Conservation (phyloP, 1,140 invertebrate genomes). For the Kradibia gibbosae region DNA sequence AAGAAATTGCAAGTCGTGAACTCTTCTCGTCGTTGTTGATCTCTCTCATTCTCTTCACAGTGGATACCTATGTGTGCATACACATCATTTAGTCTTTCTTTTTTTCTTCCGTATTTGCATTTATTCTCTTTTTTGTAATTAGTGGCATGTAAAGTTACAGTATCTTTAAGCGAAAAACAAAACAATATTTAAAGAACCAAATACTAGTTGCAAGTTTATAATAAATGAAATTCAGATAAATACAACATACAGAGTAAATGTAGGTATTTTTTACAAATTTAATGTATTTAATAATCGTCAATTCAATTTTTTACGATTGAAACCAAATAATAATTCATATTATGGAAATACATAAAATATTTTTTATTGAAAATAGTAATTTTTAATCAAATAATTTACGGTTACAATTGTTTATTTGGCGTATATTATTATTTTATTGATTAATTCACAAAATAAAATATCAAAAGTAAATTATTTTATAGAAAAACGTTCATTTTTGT, state of each 20-base stretch:
- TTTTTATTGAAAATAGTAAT: no score
- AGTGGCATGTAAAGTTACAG: neutral
- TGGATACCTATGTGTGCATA: no score
- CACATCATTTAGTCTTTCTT: neutral
- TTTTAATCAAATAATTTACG: no score
- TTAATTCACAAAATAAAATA: no score
- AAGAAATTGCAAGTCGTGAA: conserved; percentile 22
- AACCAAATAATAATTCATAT: no score
- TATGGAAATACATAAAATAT: no score
- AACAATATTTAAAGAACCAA: neutral
- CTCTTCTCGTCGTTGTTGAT: neutral
- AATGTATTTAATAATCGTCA: no score
- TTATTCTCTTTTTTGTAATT: conserved; percentile 20
- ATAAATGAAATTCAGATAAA: neutral
- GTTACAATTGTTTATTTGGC: no score
- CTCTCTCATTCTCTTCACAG: neutral
- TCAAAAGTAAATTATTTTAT: no score
- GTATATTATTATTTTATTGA: no score
- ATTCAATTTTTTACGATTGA: no score
- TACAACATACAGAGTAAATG: neutral
- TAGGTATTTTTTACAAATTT: neutral
- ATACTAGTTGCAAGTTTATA: neutral
- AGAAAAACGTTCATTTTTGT: no score
- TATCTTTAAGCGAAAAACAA: neutral
- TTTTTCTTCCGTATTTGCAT: neutral